Percentiles rank a stretch among this genome's conserved stretches.
Conservation (phyloP, 2,113 vertebrate genomes). For the Chaetodon auriga region DNA sequence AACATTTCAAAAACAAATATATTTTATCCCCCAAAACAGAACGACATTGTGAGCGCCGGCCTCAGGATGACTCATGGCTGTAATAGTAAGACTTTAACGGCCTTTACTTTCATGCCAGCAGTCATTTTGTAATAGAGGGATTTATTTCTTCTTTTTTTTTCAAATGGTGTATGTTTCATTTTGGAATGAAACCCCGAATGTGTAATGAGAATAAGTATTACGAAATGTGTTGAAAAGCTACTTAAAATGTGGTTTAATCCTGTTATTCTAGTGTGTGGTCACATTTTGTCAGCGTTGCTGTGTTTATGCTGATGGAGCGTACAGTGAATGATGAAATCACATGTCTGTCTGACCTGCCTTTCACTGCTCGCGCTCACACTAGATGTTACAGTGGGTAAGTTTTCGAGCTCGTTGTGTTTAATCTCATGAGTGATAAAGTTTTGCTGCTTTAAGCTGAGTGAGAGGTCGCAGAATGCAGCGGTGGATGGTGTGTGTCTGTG, state of each 20-base stretch:
- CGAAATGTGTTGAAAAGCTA: conserved; percentile 64
- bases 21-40: conserved; percentile 55
- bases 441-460: not conserved
- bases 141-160: conserved; percentile 41
- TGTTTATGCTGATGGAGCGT: conserved; percentile 8
- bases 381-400: conserved; percentile 83
- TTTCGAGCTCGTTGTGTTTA: not conserved
- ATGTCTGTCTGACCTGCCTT: conserved; percentile 23
- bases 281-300: conserved; percentile 24
- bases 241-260: conserved; percentile 48
- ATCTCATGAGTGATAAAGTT: too few species aligned
- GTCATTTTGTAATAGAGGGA: conserved; percentile 56
- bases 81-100: conserved; percentile 61
- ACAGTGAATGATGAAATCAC: not conserved
- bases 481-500: not conserved
- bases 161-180: conserved; percentile 26
- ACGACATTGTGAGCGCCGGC: conserved; percentile 51
- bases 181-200: conserved; percentile 47
- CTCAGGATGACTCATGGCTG: conserved; percentile 66
- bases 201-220: conserved; percentile 45
- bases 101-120: conserved; percentile 59
- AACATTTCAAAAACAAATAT: conserved; percentile 64
- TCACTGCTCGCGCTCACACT: conserved; percentile 50
- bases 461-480: not conserved
- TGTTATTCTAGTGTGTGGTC: conserved; percentile 31